Conservation (phyloP, 1,140 invertebrate species). For the Parapsyche elsis region DNA sequence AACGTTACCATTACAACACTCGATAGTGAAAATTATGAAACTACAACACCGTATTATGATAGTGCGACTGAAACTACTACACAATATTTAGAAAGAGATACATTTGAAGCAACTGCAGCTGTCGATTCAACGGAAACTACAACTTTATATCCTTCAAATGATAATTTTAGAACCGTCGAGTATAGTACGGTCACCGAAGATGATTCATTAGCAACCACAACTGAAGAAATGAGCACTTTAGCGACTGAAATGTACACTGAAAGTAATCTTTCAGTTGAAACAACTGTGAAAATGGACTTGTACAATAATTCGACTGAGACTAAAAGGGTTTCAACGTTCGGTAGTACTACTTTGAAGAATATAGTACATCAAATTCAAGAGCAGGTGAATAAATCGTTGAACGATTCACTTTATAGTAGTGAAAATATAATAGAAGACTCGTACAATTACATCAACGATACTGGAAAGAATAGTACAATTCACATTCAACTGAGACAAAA, state of each 20-base stretch:
- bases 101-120: background rate
- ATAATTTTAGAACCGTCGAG: background rate
- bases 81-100: too few species aligned
- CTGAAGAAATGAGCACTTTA: background rate
- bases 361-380: conserved; percentile 16
- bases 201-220: background rate
- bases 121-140: background rate
- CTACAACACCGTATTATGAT: too few species aligned
- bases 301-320: background rate
- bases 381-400: conserved; percentile 11
- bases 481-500: too few species aligned
- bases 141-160: background rate
- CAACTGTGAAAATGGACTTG: background rate
- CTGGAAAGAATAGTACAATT: background rate
- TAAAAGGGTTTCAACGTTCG: background rate
- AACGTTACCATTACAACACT: too few species aligned
- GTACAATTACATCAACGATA: background rate
- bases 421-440: conserved; percentile 20
- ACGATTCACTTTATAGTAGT: conserved; percentile 13
- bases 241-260: too few species aligned
- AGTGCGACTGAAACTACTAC: too few species aligned
- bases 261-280: background rate
- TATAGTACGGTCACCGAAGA: background rate
- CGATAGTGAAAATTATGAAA: too few species aligned
- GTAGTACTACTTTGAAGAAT: conserved; percentile 24